Conservation (phyloP, 2,797 vertebrate species). For the Manis javanica region DNA sequence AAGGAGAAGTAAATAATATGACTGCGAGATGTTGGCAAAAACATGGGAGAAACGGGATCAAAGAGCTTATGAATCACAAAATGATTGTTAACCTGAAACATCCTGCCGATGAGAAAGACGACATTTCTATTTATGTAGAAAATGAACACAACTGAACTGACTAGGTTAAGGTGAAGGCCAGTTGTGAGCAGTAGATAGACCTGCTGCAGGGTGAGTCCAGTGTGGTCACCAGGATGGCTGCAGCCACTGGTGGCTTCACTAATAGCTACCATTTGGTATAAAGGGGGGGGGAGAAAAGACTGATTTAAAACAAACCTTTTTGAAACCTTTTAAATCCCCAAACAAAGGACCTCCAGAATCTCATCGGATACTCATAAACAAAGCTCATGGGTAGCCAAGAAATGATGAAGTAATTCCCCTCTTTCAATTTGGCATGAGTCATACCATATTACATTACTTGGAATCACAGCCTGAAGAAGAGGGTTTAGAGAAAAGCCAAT, state of each 20-base stretch:
- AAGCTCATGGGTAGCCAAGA: not conserved
- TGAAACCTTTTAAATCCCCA: not conserved
- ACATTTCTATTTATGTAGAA: not conserved
- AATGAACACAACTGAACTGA: not conserved
- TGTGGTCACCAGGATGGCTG: fast-evolving
- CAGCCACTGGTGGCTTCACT: not conserved
- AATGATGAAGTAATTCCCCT: not conserved
- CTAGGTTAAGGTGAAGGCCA: not conserved
- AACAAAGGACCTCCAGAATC: not conserved
- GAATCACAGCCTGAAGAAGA: not conserved
- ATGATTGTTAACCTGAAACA: not conserved
- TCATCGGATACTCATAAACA: not conserved
- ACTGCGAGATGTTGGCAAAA: not conserved
- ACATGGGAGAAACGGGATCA: not conserved
- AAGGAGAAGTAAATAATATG: not conserved
- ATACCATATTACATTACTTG: not conserved
- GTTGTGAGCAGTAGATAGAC: not conserved
- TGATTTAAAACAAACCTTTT: not conserved
- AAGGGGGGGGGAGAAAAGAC: not conserved
- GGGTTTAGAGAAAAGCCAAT: not conserved
- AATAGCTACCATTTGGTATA: not conserved
- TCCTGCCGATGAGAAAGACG: not conserved
- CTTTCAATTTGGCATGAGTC: not conserved
- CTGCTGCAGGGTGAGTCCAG: not conserved
- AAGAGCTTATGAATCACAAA: not conserved